Evolutionary conservation across 2,113 vertebrate genomes (phyloP).

Genomic region (Gulo gulo): DNA sequence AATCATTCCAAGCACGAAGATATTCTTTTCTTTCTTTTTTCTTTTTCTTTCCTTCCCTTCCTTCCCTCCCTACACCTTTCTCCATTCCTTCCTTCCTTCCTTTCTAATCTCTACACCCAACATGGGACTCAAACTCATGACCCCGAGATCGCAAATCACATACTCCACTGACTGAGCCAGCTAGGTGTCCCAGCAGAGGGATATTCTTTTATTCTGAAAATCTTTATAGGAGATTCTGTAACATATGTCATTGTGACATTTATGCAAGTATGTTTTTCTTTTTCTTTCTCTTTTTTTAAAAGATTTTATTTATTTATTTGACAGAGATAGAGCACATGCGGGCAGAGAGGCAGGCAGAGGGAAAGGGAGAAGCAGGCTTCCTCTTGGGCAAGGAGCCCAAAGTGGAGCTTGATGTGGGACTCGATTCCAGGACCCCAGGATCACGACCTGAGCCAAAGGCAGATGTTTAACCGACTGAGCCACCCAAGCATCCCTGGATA

Average conservation of each 20-base stretch:
- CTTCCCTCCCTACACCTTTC: no score
- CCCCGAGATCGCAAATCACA: background rate
- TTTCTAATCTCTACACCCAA: background rate
- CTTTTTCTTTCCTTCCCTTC: background rate
- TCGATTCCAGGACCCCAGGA: background rate
- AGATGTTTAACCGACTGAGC: background rate
- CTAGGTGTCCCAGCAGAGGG: background rate
- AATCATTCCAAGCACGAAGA: background rate
- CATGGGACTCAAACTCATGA: background rate
- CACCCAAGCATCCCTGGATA: background rate
- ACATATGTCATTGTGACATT: background rate
- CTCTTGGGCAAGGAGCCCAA: background rate
- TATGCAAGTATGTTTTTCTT: background rate
- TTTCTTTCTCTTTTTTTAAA: no score
- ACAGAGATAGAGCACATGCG: background rate
- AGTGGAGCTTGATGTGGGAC: background rate
- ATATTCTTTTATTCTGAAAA: background rate
- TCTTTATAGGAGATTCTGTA: background rate
- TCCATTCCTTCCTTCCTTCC: background rate
- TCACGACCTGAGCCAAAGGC: background rate
- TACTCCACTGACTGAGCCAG: background rate
- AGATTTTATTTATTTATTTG: background rate
- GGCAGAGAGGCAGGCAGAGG: background rate
- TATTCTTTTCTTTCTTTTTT: background rate
- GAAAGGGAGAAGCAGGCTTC: background rate